These are phyloP conservation scores for Neodontobutis hainanensis DNA, from an alignment of 2,113 vertebrate species.

Conservation along the genomic window DNA sequence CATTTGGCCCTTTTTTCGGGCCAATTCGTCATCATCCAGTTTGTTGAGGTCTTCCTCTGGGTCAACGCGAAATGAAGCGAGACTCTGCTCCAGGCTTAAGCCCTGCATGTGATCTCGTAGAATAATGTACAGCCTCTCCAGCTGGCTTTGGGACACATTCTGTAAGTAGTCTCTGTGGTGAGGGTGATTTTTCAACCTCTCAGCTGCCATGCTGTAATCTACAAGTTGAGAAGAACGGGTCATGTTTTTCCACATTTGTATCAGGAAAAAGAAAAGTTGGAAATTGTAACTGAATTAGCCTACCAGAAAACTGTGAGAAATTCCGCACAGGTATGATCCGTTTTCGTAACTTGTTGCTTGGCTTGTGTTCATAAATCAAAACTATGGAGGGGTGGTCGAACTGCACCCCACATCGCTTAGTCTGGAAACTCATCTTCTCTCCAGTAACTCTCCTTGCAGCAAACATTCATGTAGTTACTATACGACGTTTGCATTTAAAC, in stretches of 20 bases:
- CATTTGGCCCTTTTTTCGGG: constrained; percentile 90
- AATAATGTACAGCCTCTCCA: constrained; percentile 84
- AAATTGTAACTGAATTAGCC: background rate
- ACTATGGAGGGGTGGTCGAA: constrained; percentile 89
- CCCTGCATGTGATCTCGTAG: constrained; percentile 84
- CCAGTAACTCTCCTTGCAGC: background rate
- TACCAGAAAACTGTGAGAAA: constrained; percentile 90
- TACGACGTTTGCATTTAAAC: background rate
- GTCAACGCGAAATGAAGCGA: constrained; percentile 75
- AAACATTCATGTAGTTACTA: background rate
- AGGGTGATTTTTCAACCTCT: constrained; percentile 87
- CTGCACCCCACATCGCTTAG: constrained; percentile 89
- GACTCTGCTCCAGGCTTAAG: constrained; percentile 80
- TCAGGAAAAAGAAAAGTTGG: background rate
- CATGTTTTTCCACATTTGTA: background rate
- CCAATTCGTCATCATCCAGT: constrained; percentile 87
- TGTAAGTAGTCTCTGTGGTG: constrained; percentile 87
- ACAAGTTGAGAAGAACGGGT: constrained; percentile 4
- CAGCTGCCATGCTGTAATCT: constrained; percentile 89
- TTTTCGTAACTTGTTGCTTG: constrained; percentile 78
- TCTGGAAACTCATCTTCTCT: constrained; percentile 76
- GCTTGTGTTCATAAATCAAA: constrained; percentile 82
- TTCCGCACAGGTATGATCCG: constrained; percentile 89
- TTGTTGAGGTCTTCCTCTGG: constrained; percentile 93
- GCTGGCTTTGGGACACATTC: constrained; percentile 81